A percentile compares a stretch with the other conserved stretches of the same genome.
These are phyloP conservation scores for Brotula barbata DNA, from an alignment of 2,797 vertebrate species.

Conservation along the genomic window DNA sequence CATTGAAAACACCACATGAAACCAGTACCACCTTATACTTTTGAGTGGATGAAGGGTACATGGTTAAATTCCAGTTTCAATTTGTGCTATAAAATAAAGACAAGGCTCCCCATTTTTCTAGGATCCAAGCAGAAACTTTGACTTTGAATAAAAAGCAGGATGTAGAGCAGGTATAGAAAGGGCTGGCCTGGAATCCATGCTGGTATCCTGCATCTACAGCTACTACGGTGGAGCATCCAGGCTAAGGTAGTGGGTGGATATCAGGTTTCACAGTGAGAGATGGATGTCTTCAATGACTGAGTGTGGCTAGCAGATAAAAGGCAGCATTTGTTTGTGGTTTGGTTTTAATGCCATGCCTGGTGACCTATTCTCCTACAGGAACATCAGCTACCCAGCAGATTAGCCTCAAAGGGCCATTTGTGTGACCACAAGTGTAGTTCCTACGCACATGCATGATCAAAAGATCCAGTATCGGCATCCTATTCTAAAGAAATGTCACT, in stretches of 20 bases:
- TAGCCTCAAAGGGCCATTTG: constrained; percentile 55
- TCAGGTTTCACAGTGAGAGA: constrained; percentile 56
- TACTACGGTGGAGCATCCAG: constrained; percentile 8
- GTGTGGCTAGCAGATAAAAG: constrained; percentile 69
- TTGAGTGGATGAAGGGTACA: constrained; percentile 3
- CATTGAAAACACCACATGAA: constrained; percentile 16
- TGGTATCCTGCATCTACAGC: constrained; percentile 15
- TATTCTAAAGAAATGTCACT: constrained; percentile 40
- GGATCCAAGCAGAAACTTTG: neutral
- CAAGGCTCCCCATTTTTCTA: neutral
- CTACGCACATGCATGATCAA: constrained; percentile 34
- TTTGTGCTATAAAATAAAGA: neutral
- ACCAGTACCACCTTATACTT: constrained; percentile 7
- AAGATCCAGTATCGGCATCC: constrained; percentile 35
- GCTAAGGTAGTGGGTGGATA: constrained; percentile 21
- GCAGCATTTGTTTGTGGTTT: constrained; percentile 70
- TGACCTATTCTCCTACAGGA: constrained; percentile 52
- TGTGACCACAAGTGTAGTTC: constrained; percentile 23
- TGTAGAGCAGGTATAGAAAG: constrained; percentile 9
- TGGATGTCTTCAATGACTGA: constrained; percentile 38
- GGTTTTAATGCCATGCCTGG: constrained; percentile 59
- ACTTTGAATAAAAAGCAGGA: constrained; percentile 16
- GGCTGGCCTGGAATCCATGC: constrained; percentile 13
- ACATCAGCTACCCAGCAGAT: constrained; percentile 49
- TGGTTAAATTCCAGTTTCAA: constrained; percentile 1